Base-by-base conservation (phyloP, 1,140 invertebrate genomes). In the Eurosta solidaginis region DNA sequence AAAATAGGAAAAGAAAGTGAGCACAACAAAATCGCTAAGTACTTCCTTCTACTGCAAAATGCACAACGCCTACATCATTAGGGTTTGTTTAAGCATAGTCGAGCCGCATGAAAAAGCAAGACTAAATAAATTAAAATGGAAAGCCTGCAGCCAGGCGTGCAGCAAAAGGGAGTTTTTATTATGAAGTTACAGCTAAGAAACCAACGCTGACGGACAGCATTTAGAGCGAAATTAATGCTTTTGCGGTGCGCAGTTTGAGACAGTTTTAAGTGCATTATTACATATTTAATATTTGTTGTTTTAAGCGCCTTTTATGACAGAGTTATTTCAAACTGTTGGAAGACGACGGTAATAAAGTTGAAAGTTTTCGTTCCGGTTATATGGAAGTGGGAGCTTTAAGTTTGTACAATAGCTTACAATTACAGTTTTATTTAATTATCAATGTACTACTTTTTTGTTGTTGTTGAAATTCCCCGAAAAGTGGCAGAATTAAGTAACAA, bases 371-470 rank as follows among this genome's bases (percentile, higher is more conserved):
- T 29, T 40, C 27, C 27, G 17, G 2, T 36, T 59, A 20, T 20
- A 22, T 52, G n/a, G n/a, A n/a, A n/a, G 9, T 25, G 49, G 49
- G 20, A 4, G n/a, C 4, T 52, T 52, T 25, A 22, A 5, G 9
- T 33, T 68, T 20, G 59, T 20, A 20, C 2, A n/a, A n/a, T 20
- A n/a, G 36, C 7, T 68, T 68, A 40, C 59, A 68, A 20, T 68
- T 68, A 40, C 59, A 68, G 10, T 68, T 68, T 40, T 33, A 68
- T 68, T 68, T 68, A 20, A 68, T 68, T 68, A 27, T 54, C 49
- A 14, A 33, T 17, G n/a, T n/a, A n/a, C 0, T 20, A 33, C 7
- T n/a, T 47, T 47, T 47, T 47, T 47, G n/a, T n/a, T n/a, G n/a
- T n/a, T n/a, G n/a, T n/a, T n/a, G n/a, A n/a, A n/a, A 29, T 33